Percentiles rank a stretch among this genome's conserved stretches.
Evolutionary conservation across 2,113 vertebrate genomes (phyloP).

Genomic region (Myiagra hebetior): DNA sequence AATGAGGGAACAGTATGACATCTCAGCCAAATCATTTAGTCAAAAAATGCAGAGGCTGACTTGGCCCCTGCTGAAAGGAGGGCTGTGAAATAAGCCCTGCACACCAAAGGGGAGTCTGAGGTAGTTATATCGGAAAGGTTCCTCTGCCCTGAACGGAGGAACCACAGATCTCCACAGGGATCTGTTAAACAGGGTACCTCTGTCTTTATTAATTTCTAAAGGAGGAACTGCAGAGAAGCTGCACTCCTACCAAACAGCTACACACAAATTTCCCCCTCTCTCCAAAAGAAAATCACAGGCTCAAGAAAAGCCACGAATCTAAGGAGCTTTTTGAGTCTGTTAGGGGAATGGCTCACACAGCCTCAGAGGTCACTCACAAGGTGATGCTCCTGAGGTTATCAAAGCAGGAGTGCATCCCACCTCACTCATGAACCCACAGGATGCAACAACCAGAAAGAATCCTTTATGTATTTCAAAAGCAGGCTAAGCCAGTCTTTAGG

Average conservation of each 20-base stretch:
- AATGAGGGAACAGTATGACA: neutral
- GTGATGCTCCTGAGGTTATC: neutral
- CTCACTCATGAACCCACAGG: neutral
- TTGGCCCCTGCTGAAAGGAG: neutral
- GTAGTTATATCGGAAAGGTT: neutral
- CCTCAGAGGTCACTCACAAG: neutral
- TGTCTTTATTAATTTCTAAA: neutral
- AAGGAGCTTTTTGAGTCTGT: neutral
- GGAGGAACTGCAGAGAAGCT: neutral
- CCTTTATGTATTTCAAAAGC: neutral
- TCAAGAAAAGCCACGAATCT: neutral
- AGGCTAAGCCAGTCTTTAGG: neutral
- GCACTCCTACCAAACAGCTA: neutral
- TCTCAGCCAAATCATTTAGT: neutral
- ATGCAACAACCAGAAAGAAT: neutral
- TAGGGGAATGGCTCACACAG: neutral
- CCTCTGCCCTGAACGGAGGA: neutral
- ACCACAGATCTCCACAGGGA: neutral
- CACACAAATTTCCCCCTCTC: neutral
- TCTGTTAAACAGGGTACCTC: fast-evolving
- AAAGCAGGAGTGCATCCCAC: neutral
- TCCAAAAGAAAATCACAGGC: neutral
- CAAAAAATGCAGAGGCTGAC: neutral
- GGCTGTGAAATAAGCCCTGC: neutral
- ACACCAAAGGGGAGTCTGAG: neutral